Percentiles rank a stretch among this genome's conserved stretches.
Conservation (phyloP, 2,888 invertebrate genomes). For the Ochlodes sylvanus region DNA sequence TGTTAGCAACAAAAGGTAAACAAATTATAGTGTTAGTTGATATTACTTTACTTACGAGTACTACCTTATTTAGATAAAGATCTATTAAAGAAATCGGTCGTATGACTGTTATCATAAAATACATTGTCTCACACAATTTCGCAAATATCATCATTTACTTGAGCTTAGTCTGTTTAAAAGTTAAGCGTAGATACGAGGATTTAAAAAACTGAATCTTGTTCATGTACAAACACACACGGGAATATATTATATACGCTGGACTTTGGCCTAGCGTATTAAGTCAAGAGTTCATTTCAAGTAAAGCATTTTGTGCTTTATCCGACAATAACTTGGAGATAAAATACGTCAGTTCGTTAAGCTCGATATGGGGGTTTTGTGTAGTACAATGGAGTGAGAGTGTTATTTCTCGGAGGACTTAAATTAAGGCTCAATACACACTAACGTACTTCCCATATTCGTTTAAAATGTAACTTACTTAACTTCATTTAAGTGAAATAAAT, state of each 20-base stretch:
- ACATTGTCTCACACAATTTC: too few species aligned
- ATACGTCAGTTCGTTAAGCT: constrained; percentile 8
- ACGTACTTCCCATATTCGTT: not conserved
- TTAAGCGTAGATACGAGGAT: too few species aligned
- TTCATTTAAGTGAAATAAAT: not conserved
- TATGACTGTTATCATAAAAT: too few species aligned
- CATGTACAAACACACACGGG: not conserved
- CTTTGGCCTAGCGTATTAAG: not conserved
- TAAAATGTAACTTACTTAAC: not conserved
- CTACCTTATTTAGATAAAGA: too few species aligned
- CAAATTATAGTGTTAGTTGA: too few species aligned
- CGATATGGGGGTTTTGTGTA: constrained; percentile 23
- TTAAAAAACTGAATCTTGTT: not conserved
- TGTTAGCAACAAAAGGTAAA: too few species aligned
- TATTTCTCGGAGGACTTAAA: constrained; percentile 32
- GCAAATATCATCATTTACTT: too few species aligned
- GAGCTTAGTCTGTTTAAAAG: too few species aligned
- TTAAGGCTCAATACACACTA: constrained; percentile 10
- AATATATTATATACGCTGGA: not conserved
- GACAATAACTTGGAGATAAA: not conserved
- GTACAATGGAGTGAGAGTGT: constrained; percentile 17
- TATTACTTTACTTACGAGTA: too few species aligned
- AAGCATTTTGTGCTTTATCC: not conserved
- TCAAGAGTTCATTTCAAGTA: not conserved
- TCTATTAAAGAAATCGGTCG: too few species aligned